phyloP scores from a whole-genome alignment of 2,113 vertebrate species.

The Clupea harengus region DNA sequence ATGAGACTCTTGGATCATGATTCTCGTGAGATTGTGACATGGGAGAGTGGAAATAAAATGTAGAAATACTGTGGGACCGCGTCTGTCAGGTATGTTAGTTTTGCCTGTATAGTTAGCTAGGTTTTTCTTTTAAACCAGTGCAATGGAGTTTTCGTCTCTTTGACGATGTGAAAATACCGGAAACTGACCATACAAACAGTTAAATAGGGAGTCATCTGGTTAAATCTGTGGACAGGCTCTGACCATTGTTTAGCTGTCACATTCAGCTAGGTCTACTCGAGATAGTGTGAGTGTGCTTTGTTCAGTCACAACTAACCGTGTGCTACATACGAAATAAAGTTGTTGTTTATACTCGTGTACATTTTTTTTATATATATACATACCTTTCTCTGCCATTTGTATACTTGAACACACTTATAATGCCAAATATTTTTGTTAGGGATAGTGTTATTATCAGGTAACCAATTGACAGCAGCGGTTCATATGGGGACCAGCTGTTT shows the following conservation, averaged over 20 bases:
- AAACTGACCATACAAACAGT: background rate
- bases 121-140: background rate
- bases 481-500: background rate
- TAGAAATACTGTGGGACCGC: background rate
- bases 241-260: background rate
- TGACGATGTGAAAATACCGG: background rate
- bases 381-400: no score
- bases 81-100: background rate
- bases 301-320: background rate
- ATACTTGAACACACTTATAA: background rate
- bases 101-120: background rate
- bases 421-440: no score
- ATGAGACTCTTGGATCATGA: background rate
- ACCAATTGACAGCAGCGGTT: background rate
- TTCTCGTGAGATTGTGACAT: conserved; percentile 16
- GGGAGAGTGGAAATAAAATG: background rate
- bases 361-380: no score
- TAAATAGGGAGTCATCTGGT: conserved; percentile 1
- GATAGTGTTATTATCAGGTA: no score
- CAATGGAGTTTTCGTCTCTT: background rate
- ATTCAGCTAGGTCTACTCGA: background rate
- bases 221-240: conserved; percentile 1
- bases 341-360: background rate
- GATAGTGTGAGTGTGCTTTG: background rate
- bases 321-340: background rate